Evolutionary conservation across 2,113 vertebrate genomes (phyloP), one percentile per base, ranked within the genome.

Genomic region (Mesitornis unicolor): DNA sequence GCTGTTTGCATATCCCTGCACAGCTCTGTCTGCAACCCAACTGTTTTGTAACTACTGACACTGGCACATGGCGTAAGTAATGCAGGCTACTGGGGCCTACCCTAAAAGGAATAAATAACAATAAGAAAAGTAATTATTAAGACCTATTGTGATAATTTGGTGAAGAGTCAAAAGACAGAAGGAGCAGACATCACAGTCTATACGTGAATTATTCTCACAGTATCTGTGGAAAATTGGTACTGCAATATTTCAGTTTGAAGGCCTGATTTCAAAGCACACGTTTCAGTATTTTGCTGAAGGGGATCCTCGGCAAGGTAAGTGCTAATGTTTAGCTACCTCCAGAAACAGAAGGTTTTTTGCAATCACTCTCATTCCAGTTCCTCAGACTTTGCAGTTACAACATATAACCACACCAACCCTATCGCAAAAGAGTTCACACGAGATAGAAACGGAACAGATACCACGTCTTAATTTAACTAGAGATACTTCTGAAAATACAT

Each of bases 101-200:
- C 24, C 54, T 45, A 54, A 84, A 43, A 68, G 25, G 22, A 56
- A 47, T 35, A 78, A 89, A 45, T 16, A 94, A 51, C 18, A 83
- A 13, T 11, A 76, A 81, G 28, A 82, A 89, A 84, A 35, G 1
- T 11, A 82, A 61, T 24, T 45, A 35, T 42, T 45, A 57, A n/a
- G 21, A 38, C 8, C 14, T 42, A 50, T 5, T 43, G 21, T 43
- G 53, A 53, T 35, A 82, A 57, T 73, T 14, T 47, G 40, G 13
- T 57, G 16, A 88, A 65, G 38, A 86, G 26, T 31, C 82, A 89
- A 84, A 81, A 54, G 51, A 47, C 19, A 92, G 76, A 92, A 84
- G 70, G 25, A 85, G 13, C 33, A 85, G 31, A 31, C 38, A 89
- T 36, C 45, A 84, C 16, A 84, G 63, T 24, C 51, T 28, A 25